Base-by-base conservation (phyloP, 2,797 vertebrate genomes). In the Artibeus lituratus region DNA sequence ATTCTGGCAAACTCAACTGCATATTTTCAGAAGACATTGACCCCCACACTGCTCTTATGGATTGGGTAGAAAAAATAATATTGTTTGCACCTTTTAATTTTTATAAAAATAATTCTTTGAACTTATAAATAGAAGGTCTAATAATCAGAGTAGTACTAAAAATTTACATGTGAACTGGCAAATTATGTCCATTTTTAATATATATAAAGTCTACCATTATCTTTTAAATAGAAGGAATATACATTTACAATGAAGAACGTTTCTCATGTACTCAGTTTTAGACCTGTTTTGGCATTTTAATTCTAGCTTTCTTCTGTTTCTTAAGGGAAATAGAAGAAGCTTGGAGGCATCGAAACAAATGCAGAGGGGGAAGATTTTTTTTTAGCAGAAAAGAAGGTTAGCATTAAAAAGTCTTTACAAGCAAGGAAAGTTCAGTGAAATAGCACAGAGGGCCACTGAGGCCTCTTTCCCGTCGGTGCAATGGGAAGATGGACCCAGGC, bases 41-140 rank as follows among this genome's bases (percentile, higher is more conserved):
- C 8, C 22, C 32, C 11, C 19, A 53, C 11, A 3, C n/a, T 91
- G 29, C 26, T 94, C 80, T 35, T 90, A 49, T 77, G 42, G 26
- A 78, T 47, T 82, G 26, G 15, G 10, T 70, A 74, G 18, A 92
- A 94, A 92, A 42, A 91, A 47, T 84, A 49, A 65, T 44, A 65
- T 21, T 55, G 15, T 55, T 91, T 73, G 9, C 6, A 77, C 2
- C 76, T 83, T 62, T 21, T 62, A 42, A 35, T 77, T 77, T 91
- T 90, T 94, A 69, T 35, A 84, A 95, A 93, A 92, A 65, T 72
- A 82, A 81, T 57, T 90, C 4, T 84, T 92, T 92, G 26, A 92
- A 92, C 15, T 81, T 91, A 70, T 10, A 39, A 82, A 53, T 67
- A 65, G 12, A 85, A 59, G 1, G 2, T 24, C 18, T 67, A 86